Conservation (phyloP, 2,113 vertebrate species). For the Pomatorhinus ruficollis region DNA sequence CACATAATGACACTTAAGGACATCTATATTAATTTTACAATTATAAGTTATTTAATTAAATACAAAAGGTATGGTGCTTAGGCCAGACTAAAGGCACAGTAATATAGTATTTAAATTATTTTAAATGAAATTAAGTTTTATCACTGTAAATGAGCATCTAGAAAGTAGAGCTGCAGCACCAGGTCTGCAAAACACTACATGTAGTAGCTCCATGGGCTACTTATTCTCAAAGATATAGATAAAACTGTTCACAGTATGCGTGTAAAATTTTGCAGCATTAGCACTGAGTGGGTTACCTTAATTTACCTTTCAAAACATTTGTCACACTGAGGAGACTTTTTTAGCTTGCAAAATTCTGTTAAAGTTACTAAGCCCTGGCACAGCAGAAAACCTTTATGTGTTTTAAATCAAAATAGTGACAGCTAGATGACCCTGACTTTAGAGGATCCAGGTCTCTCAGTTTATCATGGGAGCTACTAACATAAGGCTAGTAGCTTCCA, state of each 20-base stretch:
- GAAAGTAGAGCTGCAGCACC: not conserved
- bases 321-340: not conserved
- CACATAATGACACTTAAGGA: not conserved
- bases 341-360: not conserved
- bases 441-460: not conserved
- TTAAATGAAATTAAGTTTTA: not conserved
- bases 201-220: not conserved
- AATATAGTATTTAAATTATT: not conserved
- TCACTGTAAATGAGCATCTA: not conserved
- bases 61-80: not conserved
- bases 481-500: not conserved
- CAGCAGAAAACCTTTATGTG: not conserved
- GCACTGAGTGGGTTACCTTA: not conserved
- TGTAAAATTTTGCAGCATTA: not conserved
- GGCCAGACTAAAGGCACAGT: not conserved
- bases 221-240: not conserved
- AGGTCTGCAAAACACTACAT: not conserved
- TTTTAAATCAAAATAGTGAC: not conserved
- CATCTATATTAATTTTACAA: not conserved
- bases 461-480: not conserved
- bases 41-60: constrained; percentile 5
- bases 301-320: not conserved
- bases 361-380: not conserved
- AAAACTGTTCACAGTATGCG: rapidly evolving
- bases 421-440: not conserved